Conservation (phyloP, 2,113 vertebrate species). For the Hipposideros armiger region DNA sequence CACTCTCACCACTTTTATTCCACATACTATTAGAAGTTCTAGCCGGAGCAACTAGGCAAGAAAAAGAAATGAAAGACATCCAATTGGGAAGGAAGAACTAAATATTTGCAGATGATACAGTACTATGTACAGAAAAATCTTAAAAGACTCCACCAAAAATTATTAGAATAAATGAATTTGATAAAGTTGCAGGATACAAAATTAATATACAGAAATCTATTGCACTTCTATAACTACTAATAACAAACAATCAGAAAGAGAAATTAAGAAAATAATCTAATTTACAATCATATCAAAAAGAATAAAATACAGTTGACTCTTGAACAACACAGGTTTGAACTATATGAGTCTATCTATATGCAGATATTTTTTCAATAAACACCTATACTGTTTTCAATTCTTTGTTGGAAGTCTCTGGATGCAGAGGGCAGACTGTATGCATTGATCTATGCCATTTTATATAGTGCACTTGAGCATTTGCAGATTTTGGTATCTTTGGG, state of each 20-base stretch:
- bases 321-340: not conserved
- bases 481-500: not conserved
- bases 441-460: no score
- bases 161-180: not conserved
- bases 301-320: no score
- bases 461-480: not conserved
- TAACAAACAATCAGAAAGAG: no score
- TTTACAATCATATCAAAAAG: no score
- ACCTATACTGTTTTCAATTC: not conserved
- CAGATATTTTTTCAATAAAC: not conserved
- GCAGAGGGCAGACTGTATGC: not conserved
- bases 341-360: not conserved
- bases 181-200: not conserved
- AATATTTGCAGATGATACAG: no score
- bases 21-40: no score
- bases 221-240: not conserved
- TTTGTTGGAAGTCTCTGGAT: not conserved
- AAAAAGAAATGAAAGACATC: no score
- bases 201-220: not conserved
- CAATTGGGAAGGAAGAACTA: no score
- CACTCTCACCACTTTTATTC: no score
- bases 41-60: no score
- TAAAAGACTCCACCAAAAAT: not conserved
- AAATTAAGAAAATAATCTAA: no score
- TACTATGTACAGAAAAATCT: not conserved